Conservation (phyloP, 2,888 invertebrate species). For the Amblyteles armatorius region DNA sequence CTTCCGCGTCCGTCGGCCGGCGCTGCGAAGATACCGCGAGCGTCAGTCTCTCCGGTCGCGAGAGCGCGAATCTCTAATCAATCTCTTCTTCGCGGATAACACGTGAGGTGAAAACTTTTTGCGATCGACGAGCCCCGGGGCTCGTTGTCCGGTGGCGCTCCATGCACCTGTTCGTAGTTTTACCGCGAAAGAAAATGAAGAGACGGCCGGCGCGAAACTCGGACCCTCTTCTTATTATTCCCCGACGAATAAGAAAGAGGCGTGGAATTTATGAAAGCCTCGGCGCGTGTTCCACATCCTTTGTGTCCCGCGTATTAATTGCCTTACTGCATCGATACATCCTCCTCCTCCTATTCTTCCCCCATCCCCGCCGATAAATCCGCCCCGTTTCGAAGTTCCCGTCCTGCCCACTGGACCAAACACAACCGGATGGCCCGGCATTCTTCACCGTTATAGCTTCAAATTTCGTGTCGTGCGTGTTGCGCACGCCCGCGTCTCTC, state of each 20-base stretch:
- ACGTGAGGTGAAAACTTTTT: neutral
- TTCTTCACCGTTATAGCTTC: slow-evolving; percentile 38
- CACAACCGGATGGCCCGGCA: neutral
- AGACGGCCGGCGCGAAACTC: neutral
- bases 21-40: neutral
- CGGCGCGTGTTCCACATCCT: slow-evolving; percentile 58
- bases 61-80: slow-evolving; percentile 8
- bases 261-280: slow-evolving; percentile 10
- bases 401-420: slow-evolving; percentile 22
- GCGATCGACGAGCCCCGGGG: neutral
- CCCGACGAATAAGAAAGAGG: neutral
- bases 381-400: neutral
- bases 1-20: neutral
- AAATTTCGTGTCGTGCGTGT: slow-evolving; percentile 19
- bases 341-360: slow-evolving; percentile 12
- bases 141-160: neutral
- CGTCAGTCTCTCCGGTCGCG: neutral
- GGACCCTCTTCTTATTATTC: slow-evolving; percentile 1
- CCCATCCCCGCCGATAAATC: slow-evolving; percentile 12
- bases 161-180: neutral
- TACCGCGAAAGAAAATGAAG: slow-evolving; percentile 11
- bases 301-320: slow-evolving; percentile 61
- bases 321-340: slow-evolving; percentile 26
- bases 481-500: neutral
- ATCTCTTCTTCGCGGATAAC: slow-evolving; percentile 15